Base-by-base conservation (phyloP, 2,113 vertebrate species). In the Neolamprologus sp. region DNA sequence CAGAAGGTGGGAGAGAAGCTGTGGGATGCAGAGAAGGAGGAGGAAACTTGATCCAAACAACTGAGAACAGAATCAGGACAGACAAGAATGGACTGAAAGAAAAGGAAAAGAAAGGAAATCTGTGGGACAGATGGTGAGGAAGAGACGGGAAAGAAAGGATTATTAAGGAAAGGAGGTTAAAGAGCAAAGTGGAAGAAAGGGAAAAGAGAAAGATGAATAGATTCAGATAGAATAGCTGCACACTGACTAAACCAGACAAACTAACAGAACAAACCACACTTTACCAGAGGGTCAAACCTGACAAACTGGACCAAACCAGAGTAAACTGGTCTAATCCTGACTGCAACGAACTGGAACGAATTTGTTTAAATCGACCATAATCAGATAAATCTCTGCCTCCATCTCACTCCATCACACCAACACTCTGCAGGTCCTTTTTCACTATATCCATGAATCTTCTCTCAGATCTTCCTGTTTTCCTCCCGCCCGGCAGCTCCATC, bases 401-500 rank as follows among this genome's bases (percentile, higher is more conserved):
- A 65, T 71, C 63, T 40, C n/a, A 68, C 63, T 14, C 19, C n/a
- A 71, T 71, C 35, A 23, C 65, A 6, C 35, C 5, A 71, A 40
- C 12, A 8, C 63, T 68, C 5, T 14, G 7, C 63, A 71, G 35
- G 12, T 3, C 63, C 63, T 4, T 40, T 40, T 14, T 68, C 35
- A 68, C 35, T 40, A 40, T 21, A 68, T 40, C 63, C 35, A 68
- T 8, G 35, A 68, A 6, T 68, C 60, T 65, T n/a, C 33, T 65
- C 60, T 65, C 10, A 37, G 60, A 37, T 37, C 60, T 65, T 65
- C 33, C 30, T n/a, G 60, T 65, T 65, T 65, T 3, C 30, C 30
- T 65, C 17, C 30, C 2, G 0, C 9, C 30, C 0, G 0, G 35
- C 5, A 23, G 2, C 35, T 71, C 65, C 12, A 1, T 23, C 5